phyloP scores from a whole-genome alignment of 2,888 invertebrate species.

The Drosophila anceps region DNA sequence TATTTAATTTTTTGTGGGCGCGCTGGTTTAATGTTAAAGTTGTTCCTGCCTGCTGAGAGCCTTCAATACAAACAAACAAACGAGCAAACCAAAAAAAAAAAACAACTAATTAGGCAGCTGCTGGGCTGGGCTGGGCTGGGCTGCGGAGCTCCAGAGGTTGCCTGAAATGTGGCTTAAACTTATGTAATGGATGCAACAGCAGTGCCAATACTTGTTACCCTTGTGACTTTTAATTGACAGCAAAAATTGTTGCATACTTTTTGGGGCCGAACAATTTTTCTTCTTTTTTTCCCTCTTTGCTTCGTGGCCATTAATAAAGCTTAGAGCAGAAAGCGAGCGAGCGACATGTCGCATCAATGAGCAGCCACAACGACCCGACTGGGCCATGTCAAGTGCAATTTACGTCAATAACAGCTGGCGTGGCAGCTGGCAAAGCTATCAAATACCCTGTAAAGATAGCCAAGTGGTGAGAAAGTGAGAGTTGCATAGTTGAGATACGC shows the following conservation, averaged over 20 bases:
- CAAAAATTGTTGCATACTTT: constrained; percentile 24
- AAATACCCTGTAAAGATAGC: constrained; percentile 11
- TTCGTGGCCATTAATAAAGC: constrained; percentile 59
- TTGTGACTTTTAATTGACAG: constrained; percentile 6
- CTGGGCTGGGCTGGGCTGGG: background rate
- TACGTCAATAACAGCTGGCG: background rate
- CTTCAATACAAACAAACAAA: background rate
- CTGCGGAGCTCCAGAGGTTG: background rate
- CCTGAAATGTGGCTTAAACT: constrained; percentile 1
- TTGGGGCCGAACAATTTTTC: background rate
- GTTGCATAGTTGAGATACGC: background rate
- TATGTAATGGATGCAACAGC: constrained; percentile 1
- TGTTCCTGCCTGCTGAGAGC: constrained; percentile 50
- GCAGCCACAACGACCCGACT: constrained; percentile 28
- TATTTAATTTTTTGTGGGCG: constrained; percentile 7
- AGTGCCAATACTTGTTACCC: constrained; percentile 6
- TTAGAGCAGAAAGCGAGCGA: constrained; percentile 41
- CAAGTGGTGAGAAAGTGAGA: background rate
- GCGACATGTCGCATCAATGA: constrained; percentile 55
- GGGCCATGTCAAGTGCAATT: constrained; percentile 16
- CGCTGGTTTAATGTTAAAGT: constrained; percentile 48
- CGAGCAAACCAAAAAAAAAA: background rate
- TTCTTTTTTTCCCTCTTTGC: background rate
- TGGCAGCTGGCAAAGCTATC: background rate
- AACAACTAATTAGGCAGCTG: constrained; percentile 25